Evolutionary conservation across 2,888 invertebrate genomes (phyloP), one percentile per base, ranked within the genome.

Genomic region (Drosophila merina): DNA sequence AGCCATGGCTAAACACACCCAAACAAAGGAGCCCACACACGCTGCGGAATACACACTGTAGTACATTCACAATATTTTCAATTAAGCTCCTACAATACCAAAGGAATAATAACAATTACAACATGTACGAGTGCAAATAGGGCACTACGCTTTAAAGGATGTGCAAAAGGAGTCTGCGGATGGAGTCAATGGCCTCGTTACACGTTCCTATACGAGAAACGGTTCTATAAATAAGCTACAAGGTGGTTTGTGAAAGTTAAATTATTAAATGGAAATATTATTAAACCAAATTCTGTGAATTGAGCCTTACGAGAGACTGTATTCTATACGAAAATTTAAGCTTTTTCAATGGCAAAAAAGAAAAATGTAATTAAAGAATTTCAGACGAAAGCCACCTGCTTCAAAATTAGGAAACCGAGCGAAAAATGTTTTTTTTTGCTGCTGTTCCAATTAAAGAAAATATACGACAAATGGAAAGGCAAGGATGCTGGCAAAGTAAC

Each of bases 71-170:
- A 85, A 83, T 85, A 85, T 85, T 86, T 86, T 82, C 84, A 85
- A 85, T 85, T 85, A 86, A 85, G 84, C 73, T 76, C 74, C 80
- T 85, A 82, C 84, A 78, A 80, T 86, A 75, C 85, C 78, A 68
- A 72, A 74, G 80, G 82, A 86, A 86, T 84, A 85, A 84, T 76
- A 85, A 86, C 87, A 85, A 80, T 86, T 86, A 73, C 81, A 83
- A 63, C 56, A 75, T 64, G 69, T 66, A 36, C 47, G 44, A 36
- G 55, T 30, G 60, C 36, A 50, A 50, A 64, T 73, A 49, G 31
- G 48, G 62, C 60, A 48, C 58, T 57, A 56, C 55, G 62, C 51
- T 74, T 73, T 72, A 56, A 64, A 60, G 60, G 45, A 30, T 49
- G 55, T 9, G 57, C 40, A 9, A 42, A 42, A 14, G 40, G 30